Evolutionary conservation across 2,888 invertebrate species (phyloP).

Genomic region (Chrysina gloriosa): DNA sequence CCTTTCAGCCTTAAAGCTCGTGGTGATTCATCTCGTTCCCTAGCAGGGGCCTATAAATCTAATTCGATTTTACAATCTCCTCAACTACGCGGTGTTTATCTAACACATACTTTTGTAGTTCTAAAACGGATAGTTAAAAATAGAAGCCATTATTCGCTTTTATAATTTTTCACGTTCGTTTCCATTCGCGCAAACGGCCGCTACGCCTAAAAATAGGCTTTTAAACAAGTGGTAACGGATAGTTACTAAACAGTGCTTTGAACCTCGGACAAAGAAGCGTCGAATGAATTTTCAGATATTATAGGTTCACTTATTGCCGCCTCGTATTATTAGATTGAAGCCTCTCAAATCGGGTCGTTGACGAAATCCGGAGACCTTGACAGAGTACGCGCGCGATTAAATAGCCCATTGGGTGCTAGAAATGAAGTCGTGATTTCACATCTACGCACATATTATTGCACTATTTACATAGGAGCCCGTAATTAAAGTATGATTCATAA

Average conservation of each 20-base stretch:
- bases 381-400: too few species aligned
- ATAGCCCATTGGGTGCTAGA: too few species aligned
- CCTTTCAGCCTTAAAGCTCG: not conserved
- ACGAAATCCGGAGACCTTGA: too few species aligned
- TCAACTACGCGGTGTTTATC: constrained; percentile 3
- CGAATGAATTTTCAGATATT: too few species aligned
- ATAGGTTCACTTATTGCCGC: too few species aligned
- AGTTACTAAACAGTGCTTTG: not conserved
- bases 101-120: not conserved
- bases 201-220: not conserved
- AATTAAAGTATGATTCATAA: constrained; percentile 35
- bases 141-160: not conserved
- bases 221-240: not conserved
- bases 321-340: too few species aligned
- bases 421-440: too few species aligned
- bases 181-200: not conserved
- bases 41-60: not conserved
- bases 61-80: constrained; percentile 8
- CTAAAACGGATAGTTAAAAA: not conserved
- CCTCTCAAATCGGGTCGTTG: too few species aligned
- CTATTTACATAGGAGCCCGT: constrained; percentile 18
- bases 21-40: not conserved
- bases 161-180: not conserved
- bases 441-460: too few species aligned
- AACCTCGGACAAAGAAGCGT: not conserved